Evolutionary conservation across 2,113 vertebrate genomes (phyloP), one percentile per base, ranked within the genome.

Genomic region (Garra rufa): DNA sequence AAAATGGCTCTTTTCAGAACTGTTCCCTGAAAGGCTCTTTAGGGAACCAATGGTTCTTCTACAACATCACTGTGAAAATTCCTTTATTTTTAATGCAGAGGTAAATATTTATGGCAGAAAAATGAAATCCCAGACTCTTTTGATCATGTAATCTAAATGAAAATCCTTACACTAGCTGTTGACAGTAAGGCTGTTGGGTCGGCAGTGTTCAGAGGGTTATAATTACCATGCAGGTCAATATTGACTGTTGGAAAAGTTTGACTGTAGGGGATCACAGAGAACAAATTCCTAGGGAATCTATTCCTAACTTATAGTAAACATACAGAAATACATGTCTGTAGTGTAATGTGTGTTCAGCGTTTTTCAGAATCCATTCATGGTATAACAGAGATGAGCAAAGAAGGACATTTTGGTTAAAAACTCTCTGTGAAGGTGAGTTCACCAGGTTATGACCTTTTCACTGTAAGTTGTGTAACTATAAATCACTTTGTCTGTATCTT

Each of bases 181-280:
- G 65, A 86, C 65, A 48, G 65, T 57, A n/a, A 59, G 77, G 43
- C 50, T 38, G 73, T 28, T 83, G 19, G 57, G 82, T 84, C 19
- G 34, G 80, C 77, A 57, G 82, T 79, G 80, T 69, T 85, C 79
- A 83, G 59, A 70, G 48, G 83, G 80, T 87, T 88, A 88, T 87
- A 90, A 88, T 88, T 81, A 77, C 84, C 69, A 30, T 71, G 61
- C 52, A n/a, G 19, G 88, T 89, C 83, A 90, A 88, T 90, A 88
- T 88, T 89, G 73, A 90, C 83, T 50, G 15, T 70, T 41, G 55
- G 73, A 84, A 79, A 71, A 63, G 46, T 86, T 76, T 87, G 73
- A 83, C 80, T 85, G 69, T 85, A 41, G 61, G 44, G 59, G 13
- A 73, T 81, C 75, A 85, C 80, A 57, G 17, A 50, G 59, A n/a